A percentile compares a stretch with the other conserved stretches of the same genome.
phyloP scores from a whole-genome alignment of 2,113 vertebrate species.

The Nothoprocta perdicaria region DNA sequence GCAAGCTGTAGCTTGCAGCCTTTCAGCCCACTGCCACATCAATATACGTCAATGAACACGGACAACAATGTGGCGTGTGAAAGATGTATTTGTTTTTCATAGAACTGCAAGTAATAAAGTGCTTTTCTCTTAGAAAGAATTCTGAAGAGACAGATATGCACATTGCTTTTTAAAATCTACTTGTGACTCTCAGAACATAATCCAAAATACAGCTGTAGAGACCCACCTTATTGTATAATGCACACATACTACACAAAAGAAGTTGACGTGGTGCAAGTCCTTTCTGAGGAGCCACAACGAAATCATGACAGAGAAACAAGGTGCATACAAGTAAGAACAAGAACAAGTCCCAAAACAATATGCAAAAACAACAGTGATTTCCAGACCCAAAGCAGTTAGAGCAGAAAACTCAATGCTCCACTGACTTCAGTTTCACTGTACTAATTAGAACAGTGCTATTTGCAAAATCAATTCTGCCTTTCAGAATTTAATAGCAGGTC shows the following conservation, averaged over 20 bases:
- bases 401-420: neutral
- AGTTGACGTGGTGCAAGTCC: neutral
- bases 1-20: neutral
- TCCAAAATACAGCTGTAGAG: neutral
- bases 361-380: neutral
- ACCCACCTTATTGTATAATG: neutral
- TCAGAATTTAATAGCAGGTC: neutral
- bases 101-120: neutral
- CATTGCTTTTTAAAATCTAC: neutral
- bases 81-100: neutral
- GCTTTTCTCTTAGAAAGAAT: neutral
- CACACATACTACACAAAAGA: neutral
- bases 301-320: neutral
- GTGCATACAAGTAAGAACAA: neutral
- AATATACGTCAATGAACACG: neutral
- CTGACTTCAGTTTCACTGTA: neutral
- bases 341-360: neutral
- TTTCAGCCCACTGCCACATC: neutral
- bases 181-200: neutral
- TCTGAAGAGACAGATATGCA: neutral
- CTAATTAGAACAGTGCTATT: neutral
- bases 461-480: neutral
- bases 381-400: neutral
- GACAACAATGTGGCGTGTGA: neutral
- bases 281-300: neutral